These are phyloP conservation scores for Axis porcinus DNA, from an alignment of 2,113 vertebrate genomes.

Conservation along the genomic window DNA sequence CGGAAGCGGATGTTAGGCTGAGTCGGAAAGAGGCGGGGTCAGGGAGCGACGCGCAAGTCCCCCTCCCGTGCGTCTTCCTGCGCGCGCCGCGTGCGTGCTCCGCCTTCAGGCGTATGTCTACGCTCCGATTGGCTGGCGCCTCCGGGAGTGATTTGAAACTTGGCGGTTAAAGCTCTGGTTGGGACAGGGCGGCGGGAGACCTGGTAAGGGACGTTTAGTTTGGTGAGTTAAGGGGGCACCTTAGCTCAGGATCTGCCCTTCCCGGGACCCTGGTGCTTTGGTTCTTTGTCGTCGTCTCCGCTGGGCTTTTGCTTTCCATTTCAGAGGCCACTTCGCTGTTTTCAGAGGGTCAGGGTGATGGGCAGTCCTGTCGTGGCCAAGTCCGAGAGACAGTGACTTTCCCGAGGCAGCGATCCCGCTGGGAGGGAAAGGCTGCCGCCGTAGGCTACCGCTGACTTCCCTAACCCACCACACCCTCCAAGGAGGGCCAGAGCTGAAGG, in stretches of 20 bases:
- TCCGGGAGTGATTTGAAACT: slow-evolving; percentile 60
- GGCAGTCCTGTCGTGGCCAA: not conserved
- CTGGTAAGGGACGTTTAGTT: not conserved
- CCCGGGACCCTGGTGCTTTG: not conserved
- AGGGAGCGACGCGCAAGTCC: accelerated
- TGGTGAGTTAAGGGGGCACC: slow-evolving; percentile 1
- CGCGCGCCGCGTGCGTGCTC: accelerated
- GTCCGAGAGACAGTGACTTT: not conserved
- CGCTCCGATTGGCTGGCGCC: slow-evolving; percentile 56
- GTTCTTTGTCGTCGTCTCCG: not conserved
- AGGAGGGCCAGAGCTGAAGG: not conserved
- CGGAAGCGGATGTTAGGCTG: slow-evolving; percentile 35
- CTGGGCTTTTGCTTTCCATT: not conserved
- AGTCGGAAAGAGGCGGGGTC: not conserved
- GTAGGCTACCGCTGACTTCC: not conserved
- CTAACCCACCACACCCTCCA: not conserved
- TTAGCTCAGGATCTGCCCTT: not conserved
- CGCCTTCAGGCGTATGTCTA: accelerated
- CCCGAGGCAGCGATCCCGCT: not conserved
- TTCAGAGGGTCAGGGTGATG: not conserved
- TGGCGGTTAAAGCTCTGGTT: slow-evolving; percentile 59
- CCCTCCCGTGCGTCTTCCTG: not conserved
- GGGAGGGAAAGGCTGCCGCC: not conserved
- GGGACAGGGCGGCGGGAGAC: not conserved
- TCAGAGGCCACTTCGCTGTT: not conserved